These are phyloP conservation scores for Oreochromis tanganicae DNA, from an alignment of 2,113 vertebrate genomes.

Conservation along the genomic window DNA sequence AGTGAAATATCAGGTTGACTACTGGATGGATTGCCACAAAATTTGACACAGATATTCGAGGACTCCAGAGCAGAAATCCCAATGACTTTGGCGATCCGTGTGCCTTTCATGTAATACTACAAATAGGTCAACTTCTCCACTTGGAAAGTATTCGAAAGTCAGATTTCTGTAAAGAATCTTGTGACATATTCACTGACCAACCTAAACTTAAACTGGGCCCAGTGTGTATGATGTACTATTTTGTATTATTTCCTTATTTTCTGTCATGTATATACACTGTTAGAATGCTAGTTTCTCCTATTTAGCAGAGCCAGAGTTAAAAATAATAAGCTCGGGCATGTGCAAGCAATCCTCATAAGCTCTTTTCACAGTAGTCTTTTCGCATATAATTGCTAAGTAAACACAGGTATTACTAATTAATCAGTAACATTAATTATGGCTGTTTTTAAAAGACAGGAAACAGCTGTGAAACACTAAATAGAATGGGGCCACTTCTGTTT, in stretches of 20 bases:
- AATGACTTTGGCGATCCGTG: neutral
- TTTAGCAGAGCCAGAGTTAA: neutral
- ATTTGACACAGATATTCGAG: neutral
- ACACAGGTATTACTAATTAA: neutral
- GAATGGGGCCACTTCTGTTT: neutral
- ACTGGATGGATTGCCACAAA: neutral
- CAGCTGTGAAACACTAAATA: neutral
- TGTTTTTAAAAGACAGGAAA: neutral
- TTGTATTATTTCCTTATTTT: neutral
- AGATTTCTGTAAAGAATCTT: neutral
- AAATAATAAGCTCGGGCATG: neutral
- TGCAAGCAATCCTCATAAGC: neutral
- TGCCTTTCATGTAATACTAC: neutral
- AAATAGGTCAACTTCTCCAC: neutral
- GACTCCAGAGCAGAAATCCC: neutral
- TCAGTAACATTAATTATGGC: neutral
- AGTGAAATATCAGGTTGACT: neutral
- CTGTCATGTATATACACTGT: neutral
- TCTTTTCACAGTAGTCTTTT: neutral
- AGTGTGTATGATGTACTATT: neutral
- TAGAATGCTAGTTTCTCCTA: neutral
- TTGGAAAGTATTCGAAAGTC: neutral
- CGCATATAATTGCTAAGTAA: neutral
- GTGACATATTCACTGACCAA: neutral
- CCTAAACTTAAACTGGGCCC: neutral